Evolutionary conservation across 2,888 invertebrate species (phyloP).

Genomic region (Drosophila silvestris): DNA sequence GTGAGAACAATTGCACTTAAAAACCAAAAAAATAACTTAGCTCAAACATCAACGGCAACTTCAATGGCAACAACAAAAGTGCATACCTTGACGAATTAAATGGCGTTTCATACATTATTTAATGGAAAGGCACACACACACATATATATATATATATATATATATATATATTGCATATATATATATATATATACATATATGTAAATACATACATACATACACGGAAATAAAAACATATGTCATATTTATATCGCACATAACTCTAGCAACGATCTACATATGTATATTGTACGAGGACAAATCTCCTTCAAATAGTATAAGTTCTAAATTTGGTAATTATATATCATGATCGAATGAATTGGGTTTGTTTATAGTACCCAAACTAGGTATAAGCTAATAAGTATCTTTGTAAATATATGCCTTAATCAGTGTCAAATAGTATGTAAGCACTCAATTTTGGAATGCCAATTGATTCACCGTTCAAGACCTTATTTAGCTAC

Average conservation of each 20-base stretch:
- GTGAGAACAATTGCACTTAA: conserved; percentile 31
- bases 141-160: conserved; percentile 37
- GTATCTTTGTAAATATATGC: conserved; percentile 14
- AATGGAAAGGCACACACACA: conserved; percentile 35
- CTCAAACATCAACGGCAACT: conserved; percentile 39
- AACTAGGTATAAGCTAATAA: not conserved
- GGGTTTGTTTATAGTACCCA: not conserved
- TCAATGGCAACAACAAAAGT: conserved; percentile 60
- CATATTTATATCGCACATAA: conserved; percentile 8
- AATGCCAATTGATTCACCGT: not conserved
- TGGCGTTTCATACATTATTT: conserved; percentile 25
- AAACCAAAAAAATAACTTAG: conserved; percentile 9
- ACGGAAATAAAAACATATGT: conserved; percentile 22
- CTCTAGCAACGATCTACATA: conserved; percentile 9
- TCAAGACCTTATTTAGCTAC: conserved; percentile 1
- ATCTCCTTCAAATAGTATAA: not conserved
- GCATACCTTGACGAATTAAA: conserved; percentile 47
- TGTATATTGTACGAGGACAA: conserved; percentile 14
- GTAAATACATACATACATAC: conserved; percentile 42
- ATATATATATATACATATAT: not conserved
- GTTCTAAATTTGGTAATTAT: not conserved
- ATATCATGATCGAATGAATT: not conserved
- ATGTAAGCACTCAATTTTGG: not conserved
- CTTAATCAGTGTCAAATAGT: not conserved
- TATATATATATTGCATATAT: conserved; percentile 9